Evolutionary conservation across 2,113 vertebrate species (phyloP), one percentile per base, ranked within the genome.

Genomic region (Jacana jacana): DNA sequence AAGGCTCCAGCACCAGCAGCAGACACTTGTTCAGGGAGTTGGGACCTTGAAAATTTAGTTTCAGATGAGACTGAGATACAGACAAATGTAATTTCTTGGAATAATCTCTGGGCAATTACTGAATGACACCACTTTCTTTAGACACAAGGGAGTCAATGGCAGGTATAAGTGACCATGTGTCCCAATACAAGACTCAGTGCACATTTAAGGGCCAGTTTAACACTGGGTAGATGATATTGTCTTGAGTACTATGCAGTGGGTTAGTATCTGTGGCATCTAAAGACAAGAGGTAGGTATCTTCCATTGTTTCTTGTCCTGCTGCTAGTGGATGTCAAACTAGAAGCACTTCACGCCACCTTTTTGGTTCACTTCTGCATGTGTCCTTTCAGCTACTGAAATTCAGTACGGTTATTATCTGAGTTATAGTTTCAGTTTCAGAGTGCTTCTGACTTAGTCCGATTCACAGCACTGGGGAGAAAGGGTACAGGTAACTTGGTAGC

Each of bases 61-160:
- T 78, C 49, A 48, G 37, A 58, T 42, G 54, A 76, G 37, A 54
- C 52, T 60, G 37, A 66, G 81, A 72, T 71, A 46, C 3, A 58
- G 58, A 55, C 8, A 75, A 61, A 72, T 76, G 23, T 2, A 13
- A 51, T 90, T 91, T 58, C 46, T 63, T 63, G 49, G 20, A 54
- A 88, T 83, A 60, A 81, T 54, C 37, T 70, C 37, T 70, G 54
- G 20, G 11, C 37, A 39, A 2, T 65, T 73, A 19, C 24, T 77
- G 54, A 68, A 65, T 2, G 0, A 10, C 61, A 54, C 28, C 0
- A 0, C 19, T 58, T 77, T 77, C 11, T 8, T 81, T 77, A 72
- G 49, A 46, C 28, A 33, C 40, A 7, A 20, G 71, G 37, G 25
- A 90, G 10, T 7, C 33, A 28, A 18, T n/a, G 42, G 30, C 25